Evolutionary conservation across 2,113 vertebrate genomes (phyloP).

Genomic region (Rattus norvegicus): GRCr8 NC_086027.1:82255001-82255500

Average conservation of each 20-base stretch:
- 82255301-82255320: not conserved
- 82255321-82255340: not conserved
- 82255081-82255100: not conserved
- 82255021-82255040: slow-evolving; percentile 70
- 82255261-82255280: slow-evolving; percentile 47
- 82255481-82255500: not conserved
- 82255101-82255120: not conserved
- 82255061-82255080: not conserved
- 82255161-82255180: not conserved
- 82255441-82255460: too few relatives aligned
- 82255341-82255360: not conserved
- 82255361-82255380: not conserved
- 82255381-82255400: not conserved
- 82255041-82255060: slow-evolving; percentile 55
- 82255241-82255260: not conserved
- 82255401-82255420: fast-evolving
- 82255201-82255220: not conserved
- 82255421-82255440: not conserved
- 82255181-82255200: not conserved
- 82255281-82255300: not conserved
- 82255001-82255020: slow-evolving; percentile 70
- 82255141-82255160: not conserved
- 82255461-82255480: not conserved
- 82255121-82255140: not conserved
- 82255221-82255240: not conserved